Conservation (phyloP, 2,113 vertebrate genomes). For the Diadophis punctatus region DNA sequence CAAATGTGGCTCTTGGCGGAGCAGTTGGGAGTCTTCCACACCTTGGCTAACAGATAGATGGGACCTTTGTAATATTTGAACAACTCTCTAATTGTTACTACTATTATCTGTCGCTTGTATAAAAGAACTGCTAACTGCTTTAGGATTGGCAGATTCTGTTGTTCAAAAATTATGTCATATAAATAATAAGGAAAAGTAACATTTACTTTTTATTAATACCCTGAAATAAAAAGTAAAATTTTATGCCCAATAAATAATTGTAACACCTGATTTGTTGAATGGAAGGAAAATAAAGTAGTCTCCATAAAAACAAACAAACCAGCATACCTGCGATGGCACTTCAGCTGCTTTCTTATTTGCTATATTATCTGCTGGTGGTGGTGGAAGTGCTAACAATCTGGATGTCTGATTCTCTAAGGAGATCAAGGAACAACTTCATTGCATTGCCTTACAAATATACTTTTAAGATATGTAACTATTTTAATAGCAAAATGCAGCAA, state of each 20-base stretch:
- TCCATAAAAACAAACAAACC: constrained; percentile 30
- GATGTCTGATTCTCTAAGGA: constrained; percentile 71
- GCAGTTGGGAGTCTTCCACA: not conserved
- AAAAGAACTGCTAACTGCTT: not conserved
- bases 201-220: not conserved
- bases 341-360: constrained; percentile 72
- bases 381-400: constrained; percentile 53
- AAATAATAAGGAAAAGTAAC: not conserved
- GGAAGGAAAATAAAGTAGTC: constrained; percentile 34
- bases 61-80: not conserved
- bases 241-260: not conserved
- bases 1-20: not conserved
- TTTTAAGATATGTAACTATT: not conserved
- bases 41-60: not conserved
- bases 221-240: not conserved
- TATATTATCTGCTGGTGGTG: constrained; percentile 62
- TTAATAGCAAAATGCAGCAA: not conserved
- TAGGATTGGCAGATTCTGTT: not conserved
- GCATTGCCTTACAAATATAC: constrained; percentile 14
- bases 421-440: constrained; percentile 59
- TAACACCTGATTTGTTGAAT: constrained; percentile 15
- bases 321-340: constrained; percentile 68
- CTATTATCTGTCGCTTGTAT: not conserved
- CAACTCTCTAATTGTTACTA: not conserved
- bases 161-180: not conserved